Percentiles rank a stretch among this genome's conserved stretches.
Conservation (phyloP, 1,140 invertebrate genomes). For the Drosophila virilis region DNA sequence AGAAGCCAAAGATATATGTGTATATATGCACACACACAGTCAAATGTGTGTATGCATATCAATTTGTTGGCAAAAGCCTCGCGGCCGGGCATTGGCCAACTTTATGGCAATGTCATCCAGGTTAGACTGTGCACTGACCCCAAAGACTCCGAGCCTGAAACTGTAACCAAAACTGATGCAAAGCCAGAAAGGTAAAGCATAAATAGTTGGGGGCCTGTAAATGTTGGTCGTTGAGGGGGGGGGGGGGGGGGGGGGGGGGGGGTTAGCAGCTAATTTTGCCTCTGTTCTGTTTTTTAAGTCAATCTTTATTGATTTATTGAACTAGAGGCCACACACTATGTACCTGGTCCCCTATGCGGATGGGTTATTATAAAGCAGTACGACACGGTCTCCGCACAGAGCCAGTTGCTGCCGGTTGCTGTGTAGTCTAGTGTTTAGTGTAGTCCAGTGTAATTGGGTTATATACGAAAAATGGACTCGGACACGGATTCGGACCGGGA, state of each 20-base stretch:
- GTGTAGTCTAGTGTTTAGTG: background rate
- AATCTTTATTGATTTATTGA: constrained; percentile 79
- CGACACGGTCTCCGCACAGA: constrained; percentile 21
- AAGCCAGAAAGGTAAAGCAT: constrained; percentile 22
- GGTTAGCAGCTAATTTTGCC: constrained; percentile 25
- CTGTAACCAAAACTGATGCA: constrained; percentile 5
- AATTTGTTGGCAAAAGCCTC: constrained; percentile 21
- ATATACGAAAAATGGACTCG: constrained; percentile 41
- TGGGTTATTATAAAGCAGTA: constrained; percentile 55
- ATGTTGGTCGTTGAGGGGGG: background rate
- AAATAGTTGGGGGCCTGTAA: constrained; percentile 19
- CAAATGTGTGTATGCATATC: constrained; percentile 2
- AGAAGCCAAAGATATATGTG: constrained; percentile 24
- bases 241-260: background rate
- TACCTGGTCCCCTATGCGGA: constrained; percentile 6
- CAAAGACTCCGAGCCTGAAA: constrained; percentile 6
- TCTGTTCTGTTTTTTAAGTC: constrained; percentile 41
- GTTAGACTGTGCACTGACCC: constrained; percentile 32
- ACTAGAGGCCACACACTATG: background rate
- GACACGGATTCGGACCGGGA: constrained; percentile 60
- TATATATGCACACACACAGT: background rate
- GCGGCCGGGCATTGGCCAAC: constrained; percentile 12
- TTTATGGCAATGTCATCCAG: constrained; percentile 49
- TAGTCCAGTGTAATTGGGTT: background rate
- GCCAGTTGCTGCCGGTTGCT: constrained; percentile 20